A percentile compares a stretch with the other conserved stretches of the same genome.
Conservation (phyloP, 2,888 invertebrate species). For the Leptinotarsa haldemani region DNA sequence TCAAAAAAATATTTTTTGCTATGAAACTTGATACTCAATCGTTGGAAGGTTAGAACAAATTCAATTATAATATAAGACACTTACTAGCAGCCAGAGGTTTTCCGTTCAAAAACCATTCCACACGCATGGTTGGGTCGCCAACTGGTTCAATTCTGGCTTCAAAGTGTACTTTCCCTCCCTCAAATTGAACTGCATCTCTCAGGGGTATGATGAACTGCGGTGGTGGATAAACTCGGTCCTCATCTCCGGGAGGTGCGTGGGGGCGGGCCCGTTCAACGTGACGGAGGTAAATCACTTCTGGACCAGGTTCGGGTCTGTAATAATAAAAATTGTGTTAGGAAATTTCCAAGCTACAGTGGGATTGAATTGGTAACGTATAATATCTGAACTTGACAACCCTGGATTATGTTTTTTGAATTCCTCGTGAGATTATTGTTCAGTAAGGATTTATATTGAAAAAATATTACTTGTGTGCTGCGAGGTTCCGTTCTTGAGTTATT, state of each 20-base stretch:
- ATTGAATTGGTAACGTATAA: no score
- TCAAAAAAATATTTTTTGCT: no score
- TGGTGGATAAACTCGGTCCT: constrained; percentile 89
- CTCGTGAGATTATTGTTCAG: no score
- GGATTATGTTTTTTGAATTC: no score
- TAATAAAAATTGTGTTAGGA: neutral
- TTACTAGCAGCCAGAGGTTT: constrained; percentile 91
- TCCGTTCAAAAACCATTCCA: constrained; percentile 96
- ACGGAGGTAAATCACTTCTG: constrained; percentile 92
- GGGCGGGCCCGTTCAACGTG: constrained; percentile 92
- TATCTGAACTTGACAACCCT: no score
- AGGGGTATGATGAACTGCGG: constrained; percentile 93
- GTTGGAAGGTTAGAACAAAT: neutral
- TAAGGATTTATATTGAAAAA: no score
- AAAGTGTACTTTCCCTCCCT: constrained; percentile 95
- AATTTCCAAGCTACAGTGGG: neutral
- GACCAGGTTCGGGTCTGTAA: constrained; percentile 85
- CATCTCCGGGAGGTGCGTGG: constrained; percentile 82
- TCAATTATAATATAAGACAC: constrained; percentile 61
- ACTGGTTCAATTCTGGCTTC: constrained; percentile 97
- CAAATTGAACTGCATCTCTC: constrained; percentile 82
- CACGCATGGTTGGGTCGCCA: constrained; percentile 95
- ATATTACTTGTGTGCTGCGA: no score
- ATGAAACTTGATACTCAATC: no score
- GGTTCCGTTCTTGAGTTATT: no score